Evolutionary conservation across 2,797 vertebrate species (phyloP).

Genomic region (Catharus ustulatus): DNA sequence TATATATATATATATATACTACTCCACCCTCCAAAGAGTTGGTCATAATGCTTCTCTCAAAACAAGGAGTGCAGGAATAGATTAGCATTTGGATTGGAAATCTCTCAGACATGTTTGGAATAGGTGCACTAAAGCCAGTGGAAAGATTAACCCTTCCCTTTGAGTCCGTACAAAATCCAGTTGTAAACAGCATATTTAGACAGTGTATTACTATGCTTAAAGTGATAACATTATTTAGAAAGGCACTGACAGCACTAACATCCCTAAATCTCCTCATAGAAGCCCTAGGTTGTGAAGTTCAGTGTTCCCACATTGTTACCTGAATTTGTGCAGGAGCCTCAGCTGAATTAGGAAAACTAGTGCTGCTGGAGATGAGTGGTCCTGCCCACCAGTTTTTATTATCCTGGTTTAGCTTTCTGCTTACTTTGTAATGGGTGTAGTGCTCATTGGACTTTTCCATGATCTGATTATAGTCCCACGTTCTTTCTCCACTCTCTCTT

Average conservation of each 20-base stretch:
- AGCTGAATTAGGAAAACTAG: neutral
- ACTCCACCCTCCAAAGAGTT: neutral
- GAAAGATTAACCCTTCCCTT: neutral
- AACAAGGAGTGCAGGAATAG: neutral
- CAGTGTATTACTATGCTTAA: neutral
- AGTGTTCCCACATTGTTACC: neutral
- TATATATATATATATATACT: neutral
- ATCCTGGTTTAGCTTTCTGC: neutral
- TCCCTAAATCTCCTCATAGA: neutral
- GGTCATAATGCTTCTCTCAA: neutral
- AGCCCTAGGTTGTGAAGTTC: neutral
- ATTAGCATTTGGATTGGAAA: neutral
- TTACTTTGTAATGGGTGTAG: neutral
- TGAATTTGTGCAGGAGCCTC: neutral
- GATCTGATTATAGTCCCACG: neutral
- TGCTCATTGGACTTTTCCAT: neutral
- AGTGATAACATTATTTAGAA: neutral
- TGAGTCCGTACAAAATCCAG: neutral
- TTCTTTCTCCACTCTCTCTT: neutral
- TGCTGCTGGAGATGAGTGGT: neutral
- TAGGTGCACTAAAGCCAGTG: neutral
- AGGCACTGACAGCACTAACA: neutral
- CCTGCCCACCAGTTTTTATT: neutral
- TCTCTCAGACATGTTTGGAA: neutral
- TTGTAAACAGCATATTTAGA: neutral